Conservation (phyloP, 2,113 vertebrate species). For the Apteryx mantelli region DNA sequence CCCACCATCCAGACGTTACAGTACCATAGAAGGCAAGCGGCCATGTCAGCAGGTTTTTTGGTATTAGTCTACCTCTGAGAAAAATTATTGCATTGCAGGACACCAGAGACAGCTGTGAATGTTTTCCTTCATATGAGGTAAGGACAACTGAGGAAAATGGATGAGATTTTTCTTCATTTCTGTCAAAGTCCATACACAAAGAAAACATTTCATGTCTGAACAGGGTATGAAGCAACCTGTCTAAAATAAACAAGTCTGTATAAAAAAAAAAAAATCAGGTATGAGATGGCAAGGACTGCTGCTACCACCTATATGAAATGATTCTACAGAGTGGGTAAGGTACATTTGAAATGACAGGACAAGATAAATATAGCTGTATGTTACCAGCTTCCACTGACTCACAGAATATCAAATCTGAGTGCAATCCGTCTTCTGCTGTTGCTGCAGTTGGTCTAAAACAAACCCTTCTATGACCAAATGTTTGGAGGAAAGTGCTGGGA, state of each 20-base stretch:
- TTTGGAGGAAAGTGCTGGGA: constrained; percentile 31
- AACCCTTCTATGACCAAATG: constrained; percentile 12
- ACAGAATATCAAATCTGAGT: constrained; percentile 20
- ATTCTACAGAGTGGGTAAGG: background rate
- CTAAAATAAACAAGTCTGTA: constrained; percentile 61
- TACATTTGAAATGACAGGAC: constrained; percentile 60
- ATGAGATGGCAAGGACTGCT: constrained; percentile 22
- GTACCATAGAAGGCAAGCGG: constrained; percentile 7
- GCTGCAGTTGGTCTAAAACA: constrained; percentile 23
- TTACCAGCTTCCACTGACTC: constrained; percentile 42
- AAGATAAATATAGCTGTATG: constrained; percentile 60
- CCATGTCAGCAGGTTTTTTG: constrained; percentile 1
- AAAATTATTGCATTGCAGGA: constrained; percentile 54
- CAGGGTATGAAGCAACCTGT: constrained; percentile 34
- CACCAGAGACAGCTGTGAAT: constrained; percentile 53
- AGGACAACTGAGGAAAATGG: constrained; percentile 60
- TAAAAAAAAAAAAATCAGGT: background rate
- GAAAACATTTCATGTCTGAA: constrained; percentile 58
- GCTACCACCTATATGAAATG: constrained; percentile 39
- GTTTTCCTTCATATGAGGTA: constrained; percentile 68
- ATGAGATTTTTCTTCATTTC: constrained; percentile 67
- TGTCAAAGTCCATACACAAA: constrained; percentile 58
- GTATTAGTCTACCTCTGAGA: constrained; percentile 26
- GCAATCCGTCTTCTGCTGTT: constrained; percentile 22
- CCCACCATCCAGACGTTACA: background rate